Percentiles rank a stretch among this genome's conserved stretches.
Evolutionary conservation across 2,113 vertebrate species (phyloP).

Genomic region (Otocyon megalotis): DNA sequence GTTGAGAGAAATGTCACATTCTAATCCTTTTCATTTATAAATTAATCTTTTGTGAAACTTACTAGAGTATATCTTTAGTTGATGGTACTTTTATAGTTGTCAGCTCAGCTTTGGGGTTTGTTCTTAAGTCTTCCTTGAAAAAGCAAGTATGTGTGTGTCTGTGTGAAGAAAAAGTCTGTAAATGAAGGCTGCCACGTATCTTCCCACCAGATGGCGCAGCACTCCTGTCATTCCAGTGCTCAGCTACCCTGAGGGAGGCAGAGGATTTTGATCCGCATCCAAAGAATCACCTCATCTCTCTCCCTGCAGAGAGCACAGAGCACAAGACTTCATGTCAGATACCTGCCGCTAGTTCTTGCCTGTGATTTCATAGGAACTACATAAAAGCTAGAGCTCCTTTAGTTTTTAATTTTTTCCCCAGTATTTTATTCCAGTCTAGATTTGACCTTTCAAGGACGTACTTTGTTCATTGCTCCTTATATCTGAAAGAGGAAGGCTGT

Average conservation of each 20-base stretch:
- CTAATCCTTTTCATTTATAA: neutral
- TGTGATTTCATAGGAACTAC: neutral
- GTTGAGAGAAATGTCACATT: neutral
- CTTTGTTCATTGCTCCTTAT: neutral
- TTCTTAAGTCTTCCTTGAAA: constrained; percentile 38
- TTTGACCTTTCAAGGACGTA: constrained; percentile 35
- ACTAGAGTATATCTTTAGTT: neutral
- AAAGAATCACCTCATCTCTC: neutral
- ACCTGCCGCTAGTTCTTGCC: neutral
- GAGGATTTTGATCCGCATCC: constrained; percentile 27
- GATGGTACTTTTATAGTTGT: neutral
- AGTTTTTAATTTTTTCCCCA: neutral
- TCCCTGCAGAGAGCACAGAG: constrained; percentile 5
- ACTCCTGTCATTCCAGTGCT: neutral
- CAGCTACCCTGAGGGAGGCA: neutral
- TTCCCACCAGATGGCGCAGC: constrained; percentile 70
- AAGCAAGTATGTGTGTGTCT: neutral
- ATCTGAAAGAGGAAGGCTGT: neutral
- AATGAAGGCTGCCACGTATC: accelerated
- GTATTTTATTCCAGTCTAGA: constrained; percentile 8
- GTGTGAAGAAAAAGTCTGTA: neutral
- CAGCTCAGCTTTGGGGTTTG: neutral
- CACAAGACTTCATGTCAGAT: neutral
- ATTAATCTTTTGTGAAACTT: constrained; percentile 18
- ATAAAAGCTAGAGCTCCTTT: neutral